Conservation (phyloP, 2,113 vertebrate genomes). For the Cavia porcellus region DNA sequence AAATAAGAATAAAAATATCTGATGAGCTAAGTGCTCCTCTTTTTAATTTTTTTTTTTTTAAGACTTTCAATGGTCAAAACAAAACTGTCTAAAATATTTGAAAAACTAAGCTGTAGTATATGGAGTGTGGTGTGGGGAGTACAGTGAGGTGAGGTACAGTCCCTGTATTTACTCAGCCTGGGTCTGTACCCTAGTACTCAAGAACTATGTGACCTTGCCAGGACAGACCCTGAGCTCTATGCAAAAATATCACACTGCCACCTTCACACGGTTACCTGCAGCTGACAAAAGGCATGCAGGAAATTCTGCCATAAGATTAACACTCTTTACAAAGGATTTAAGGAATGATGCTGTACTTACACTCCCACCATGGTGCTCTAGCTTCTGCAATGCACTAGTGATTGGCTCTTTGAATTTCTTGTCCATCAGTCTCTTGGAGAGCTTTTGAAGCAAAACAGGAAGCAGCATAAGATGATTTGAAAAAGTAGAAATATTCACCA, state of each 20-base stretch:
- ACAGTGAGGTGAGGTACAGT: no score
- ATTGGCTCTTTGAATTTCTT: constrained; percentile 90
- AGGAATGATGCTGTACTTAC: constrained; percentile 76
- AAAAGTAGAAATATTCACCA: constrained; percentile 26
- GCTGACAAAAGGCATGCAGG: neutral
- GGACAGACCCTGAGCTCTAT: neutral
- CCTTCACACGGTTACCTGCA: neutral
- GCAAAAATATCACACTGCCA: neutral
- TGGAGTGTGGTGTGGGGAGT: accelerated
- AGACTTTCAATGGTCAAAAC: neutral
- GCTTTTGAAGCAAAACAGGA: constrained; percentile 81
- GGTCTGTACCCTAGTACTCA: no score
- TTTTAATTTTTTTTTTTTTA: neutral
- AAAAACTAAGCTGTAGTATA: neutral
- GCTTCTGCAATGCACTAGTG: constrained; percentile 87
- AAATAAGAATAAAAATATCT: neutral
- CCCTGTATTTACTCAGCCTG: neutral
- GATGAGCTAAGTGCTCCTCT: neutral
- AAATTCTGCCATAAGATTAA: neutral
- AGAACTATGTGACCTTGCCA: accelerated
- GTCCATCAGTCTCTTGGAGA: constrained; percentile 90
- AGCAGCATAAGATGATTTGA: neutral
- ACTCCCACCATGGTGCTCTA: constrained; percentile 90
- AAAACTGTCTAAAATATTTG: neutral
- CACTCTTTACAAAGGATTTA: neutral